Conservation (phyloP, 2,797 vertebrate genomes). For the Rallus crepitans region DNA sequence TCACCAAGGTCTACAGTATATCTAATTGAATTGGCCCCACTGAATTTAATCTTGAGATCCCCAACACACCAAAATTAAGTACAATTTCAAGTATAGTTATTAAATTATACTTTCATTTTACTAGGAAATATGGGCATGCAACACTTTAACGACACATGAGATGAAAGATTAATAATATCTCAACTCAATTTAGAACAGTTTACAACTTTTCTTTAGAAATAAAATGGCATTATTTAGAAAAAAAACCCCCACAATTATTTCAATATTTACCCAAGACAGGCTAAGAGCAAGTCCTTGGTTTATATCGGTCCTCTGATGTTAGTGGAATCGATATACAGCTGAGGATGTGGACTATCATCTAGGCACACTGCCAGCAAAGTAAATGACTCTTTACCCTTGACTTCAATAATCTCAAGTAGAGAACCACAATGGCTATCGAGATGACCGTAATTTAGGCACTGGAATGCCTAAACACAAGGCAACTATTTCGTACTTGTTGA, state of each 20-base stretch:
- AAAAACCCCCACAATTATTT: background rate
- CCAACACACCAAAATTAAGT: slow-evolving; percentile 49
- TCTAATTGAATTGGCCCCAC: slow-evolving; percentile 36
- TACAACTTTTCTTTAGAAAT: background rate
- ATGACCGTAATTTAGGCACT: background rate
- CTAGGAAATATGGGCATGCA: background rate
- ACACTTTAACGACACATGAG: background rate
- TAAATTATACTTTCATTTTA: slow-evolving; percentile 40
- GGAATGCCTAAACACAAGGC: background rate
- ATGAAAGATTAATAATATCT: background rate
- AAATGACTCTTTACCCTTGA: background rate
- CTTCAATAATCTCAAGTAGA: background rate
- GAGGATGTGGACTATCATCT: background rate
- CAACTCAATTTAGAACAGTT: background rate
- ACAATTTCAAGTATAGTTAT: slow-evolving; percentile 43
- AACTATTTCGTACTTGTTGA: background rate
- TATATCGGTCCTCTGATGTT: background rate
- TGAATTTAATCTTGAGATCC: slow-evolving; percentile 55
- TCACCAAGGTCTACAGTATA: background rate
- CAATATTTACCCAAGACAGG: background rate
- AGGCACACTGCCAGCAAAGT: background rate
- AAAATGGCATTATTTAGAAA: background rate
- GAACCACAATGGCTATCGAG: background rate
- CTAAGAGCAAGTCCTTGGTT: background rate
- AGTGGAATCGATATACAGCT: background rate